phyloP scores from a whole-genome alignment of 1,140 invertebrate genomes.

The Temnothorax curvispinosus region DNA sequence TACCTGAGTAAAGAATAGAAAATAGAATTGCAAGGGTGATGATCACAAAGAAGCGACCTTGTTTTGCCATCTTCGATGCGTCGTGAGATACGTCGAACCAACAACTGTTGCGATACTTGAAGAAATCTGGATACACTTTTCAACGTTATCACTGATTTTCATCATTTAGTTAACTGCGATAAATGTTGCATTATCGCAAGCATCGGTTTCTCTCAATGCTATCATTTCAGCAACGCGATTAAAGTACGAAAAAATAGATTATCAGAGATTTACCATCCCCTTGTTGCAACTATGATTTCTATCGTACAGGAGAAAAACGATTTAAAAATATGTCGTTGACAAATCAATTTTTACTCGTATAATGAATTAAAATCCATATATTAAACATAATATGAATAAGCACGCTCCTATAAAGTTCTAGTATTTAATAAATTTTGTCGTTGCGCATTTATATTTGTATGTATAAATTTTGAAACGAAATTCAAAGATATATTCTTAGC shows the following conservation, averaged over 20 bases:
- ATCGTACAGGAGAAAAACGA: neutral
- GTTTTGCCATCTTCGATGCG: neutral
- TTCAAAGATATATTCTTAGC: neutral
- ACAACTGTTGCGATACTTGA: neutral
- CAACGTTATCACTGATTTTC: conserved; percentile 57
- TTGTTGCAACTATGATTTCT: neutral
- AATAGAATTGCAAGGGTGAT: neutral
- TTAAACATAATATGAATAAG: too few relatives aligned
- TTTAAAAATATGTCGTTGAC: too few relatives aligned
- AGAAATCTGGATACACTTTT: conserved; percentile 33
- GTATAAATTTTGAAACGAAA: neutral
- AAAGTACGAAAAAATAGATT: conserved; percentile 50
- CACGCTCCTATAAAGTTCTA: too few relatives aligned
- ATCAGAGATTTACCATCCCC: neutral
- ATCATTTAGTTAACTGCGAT: neutral
- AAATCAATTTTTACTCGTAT: too few relatives aligned
- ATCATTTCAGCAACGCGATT: conserved; percentile 58
- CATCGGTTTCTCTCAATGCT: conserved; percentile 56
- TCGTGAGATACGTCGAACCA: neutral
- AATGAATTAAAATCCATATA: too few relatives aligned
- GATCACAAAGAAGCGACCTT: neutral
- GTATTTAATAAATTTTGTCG: neutral
- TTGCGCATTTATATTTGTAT: neutral
- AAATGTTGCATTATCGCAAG: conserved; percentile 61
- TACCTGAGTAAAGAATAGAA: conserved; percentile 46